Base-by-base conservation (phyloP, 2,797 vertebrate species). In the Otolemur crassicaudatus region DNA sequence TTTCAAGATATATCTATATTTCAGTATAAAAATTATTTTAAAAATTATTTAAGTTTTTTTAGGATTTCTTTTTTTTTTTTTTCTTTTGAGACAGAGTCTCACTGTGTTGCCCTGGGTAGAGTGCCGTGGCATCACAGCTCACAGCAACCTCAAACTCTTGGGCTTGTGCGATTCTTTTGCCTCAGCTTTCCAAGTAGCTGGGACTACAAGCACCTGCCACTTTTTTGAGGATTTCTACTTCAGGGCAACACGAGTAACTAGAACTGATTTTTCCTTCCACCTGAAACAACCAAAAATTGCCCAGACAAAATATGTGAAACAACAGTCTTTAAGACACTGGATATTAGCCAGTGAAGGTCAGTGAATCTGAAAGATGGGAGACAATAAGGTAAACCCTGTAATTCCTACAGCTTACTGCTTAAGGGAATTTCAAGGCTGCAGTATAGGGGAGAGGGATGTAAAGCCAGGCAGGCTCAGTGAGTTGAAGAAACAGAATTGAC, bases 211-310 rank as follows among this genome's bases (percentile, higher is more conserved):
- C 14, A 2, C 49, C 49, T 12, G 3, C 49, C 49, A 53, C 49
- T 87, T 61, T 91, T 58, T 91, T 70, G 40, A 94, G 43, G 63
- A 90, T 97, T 97, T 92, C 34, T 92, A 92, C 19, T 87, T 63
- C 31, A 63, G 76, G 27, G 31, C 40, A 77, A 91, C 29, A 56
- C 11, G 12, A 76, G 7, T 37, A 73, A 89, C 3, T 77, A 14
- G 60, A 29, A 43, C 61, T 31, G 49, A 77, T 31, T 63, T 34
- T 82, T 7, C 8, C 29, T 75, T 14, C 37, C 22, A 75, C 14
- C 8, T 75, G 17, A 75, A 63, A 84, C 29, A 58, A 84, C 22
- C 61, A 61, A 58, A 72, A 79, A 87, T 53, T 13, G 34, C 25
- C 27, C 2, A 5, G n/a, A 23, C 34, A 40, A 65, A 89, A 80